These are phyloP conservation scores for Axinella damicornis DNA, from an alignment of 37 sponge, comb jelly and placozoan species.

Conservation along the genomic window DNA sequence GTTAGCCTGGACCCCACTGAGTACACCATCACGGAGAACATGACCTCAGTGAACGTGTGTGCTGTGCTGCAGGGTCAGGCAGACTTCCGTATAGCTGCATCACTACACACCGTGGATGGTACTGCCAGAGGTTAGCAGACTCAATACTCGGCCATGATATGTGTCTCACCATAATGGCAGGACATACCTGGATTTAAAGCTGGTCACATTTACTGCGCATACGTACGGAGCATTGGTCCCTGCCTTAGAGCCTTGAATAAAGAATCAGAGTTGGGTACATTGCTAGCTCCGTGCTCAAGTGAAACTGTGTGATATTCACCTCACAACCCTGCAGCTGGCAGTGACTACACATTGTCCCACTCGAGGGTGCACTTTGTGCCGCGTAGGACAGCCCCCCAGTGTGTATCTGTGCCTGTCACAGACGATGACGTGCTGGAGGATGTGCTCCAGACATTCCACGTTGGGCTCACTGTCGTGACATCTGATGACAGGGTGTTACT, in stretches of 20 bases:
- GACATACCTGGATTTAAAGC: no score
- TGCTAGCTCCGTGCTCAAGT: no score
- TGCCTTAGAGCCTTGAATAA: no score
- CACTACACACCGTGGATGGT: neutral
- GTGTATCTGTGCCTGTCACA: neutral
- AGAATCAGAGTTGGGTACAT: no score
- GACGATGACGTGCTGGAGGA: slow-evolving; percentile 34
- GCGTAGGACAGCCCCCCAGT: neutral
- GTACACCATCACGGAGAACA: slow-evolving; percentile 4
- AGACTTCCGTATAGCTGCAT: slow-evolving; percentile 5
- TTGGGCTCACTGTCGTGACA: neutral
- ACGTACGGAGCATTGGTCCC: no score
- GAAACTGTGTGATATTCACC: no score
- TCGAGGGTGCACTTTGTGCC: slow-evolving; percentile 1
- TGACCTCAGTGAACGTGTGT: neutral
- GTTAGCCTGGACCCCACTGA: neutral
- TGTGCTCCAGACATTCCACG: neutral
- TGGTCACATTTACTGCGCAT: no score
- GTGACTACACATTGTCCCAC: neutral
- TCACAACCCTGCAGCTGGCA: no score
- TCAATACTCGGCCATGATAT: no score
- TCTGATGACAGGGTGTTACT: neutral
- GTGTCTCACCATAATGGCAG: no score
- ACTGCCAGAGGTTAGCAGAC: no score
- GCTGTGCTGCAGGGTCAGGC: neutral